Conservation (phyloP, 2,888 invertebrate species). For the Artemia sinica region DNA sequence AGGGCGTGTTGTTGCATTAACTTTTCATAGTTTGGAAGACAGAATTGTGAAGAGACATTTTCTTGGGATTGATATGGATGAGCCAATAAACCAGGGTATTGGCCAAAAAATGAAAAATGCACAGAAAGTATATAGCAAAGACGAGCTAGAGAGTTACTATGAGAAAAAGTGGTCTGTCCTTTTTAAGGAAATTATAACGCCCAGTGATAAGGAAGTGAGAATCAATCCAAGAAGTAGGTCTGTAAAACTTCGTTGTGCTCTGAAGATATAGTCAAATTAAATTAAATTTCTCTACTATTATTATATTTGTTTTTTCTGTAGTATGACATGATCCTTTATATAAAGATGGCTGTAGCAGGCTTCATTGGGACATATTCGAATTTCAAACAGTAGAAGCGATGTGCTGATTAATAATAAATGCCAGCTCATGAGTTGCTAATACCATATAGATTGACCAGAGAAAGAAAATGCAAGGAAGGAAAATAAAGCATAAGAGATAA, state of each 20-base stretch:
- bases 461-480: no score
- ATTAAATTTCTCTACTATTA: no score
- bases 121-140: constrained; percentile 40
- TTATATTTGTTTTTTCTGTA: no score
- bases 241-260: constrained; percentile 67
- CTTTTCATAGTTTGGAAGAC: constrained; percentile 87
- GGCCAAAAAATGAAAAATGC: constrained; percentile 53
- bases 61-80: constrained; percentile 52
- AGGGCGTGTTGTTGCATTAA: constrained; percentile 60
- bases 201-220: constrained; percentile 52
- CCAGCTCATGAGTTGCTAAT: no score
- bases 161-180: constrained; percentile 56
- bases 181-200: constrained; percentile 60
- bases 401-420: no score
- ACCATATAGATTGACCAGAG: no score
- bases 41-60: constrained; percentile 79
- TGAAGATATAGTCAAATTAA: constrained; percentile 38
- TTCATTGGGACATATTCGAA: no score
- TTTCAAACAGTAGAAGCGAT: no score
- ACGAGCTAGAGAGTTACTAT: constrained; percentile 43
- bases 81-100: constrained; percentile 45
- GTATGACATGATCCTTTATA: no score
- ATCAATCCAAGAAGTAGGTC: constrained; percentile 69
- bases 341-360: no score
- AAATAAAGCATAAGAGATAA: no score